A percentile compares a stretch with the other conserved stretches of the same genome.
phyloP scores from a whole-genome alignment of 2,113 vertebrate species.

The Prolemur simus region DNA sequence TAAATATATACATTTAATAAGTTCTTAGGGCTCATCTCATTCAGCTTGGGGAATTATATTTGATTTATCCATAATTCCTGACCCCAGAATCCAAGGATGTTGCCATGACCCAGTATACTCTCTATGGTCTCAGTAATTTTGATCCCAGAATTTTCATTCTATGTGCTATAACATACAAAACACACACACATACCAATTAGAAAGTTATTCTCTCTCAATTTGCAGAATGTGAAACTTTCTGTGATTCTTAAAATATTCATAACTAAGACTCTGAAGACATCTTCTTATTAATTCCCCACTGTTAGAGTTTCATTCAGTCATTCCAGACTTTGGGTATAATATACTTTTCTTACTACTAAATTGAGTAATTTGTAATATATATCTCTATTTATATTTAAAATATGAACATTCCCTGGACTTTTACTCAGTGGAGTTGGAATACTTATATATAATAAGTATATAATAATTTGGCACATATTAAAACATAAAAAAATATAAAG shows the following conservation, averaged over 20 bases:
- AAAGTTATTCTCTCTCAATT: not conserved
- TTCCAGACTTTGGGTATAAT: not conserved
- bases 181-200: not conserved
- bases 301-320: not conserved
- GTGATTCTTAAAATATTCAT: not conserved
- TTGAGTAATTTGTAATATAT: not conserved
- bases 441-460: not conserved
- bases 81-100: not conserved
- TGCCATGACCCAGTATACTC: not conserved
- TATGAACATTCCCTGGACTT: not conserved
- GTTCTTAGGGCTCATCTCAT: not conserved
- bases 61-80: not conserved
- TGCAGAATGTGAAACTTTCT: not conserved
- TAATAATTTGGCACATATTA: not conserved
- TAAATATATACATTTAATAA: not conserved
- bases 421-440: not conserved
- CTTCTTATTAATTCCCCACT: not conserved
- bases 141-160: not conserved
- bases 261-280: not conserved
- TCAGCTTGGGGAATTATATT: not conserved
- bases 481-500: not conserved
- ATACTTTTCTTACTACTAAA: not conserved
- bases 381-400: not conserved
- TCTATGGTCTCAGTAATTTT: not conserved
- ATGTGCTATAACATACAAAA: not conserved